Evolutionary conservation across 2,797 vertebrate genomes (phyloP).

Genomic region (Amblyraja radiata): DNA sequence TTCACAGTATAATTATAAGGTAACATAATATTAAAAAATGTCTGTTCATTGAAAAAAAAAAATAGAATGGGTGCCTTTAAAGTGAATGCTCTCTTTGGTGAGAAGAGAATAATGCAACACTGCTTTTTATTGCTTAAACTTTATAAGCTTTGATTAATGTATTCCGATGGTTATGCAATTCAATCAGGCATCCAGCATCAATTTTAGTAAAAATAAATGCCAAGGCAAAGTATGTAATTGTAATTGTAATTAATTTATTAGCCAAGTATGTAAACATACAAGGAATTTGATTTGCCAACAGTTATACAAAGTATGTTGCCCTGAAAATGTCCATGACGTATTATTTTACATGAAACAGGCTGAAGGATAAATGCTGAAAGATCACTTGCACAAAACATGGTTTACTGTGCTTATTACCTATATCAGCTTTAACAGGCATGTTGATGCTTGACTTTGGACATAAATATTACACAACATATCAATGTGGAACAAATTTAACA

Average conservation of each 20-base stretch:
- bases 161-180: conserved; percentile 11
- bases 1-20: background rate
- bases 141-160: conserved; percentile 29
- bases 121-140: background rate
- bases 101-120: background rate
- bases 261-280: too few species aligned
- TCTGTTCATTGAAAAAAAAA: background rate
- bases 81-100: background rate
- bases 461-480: conserved; percentile 24
- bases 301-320: background rate
- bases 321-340: background rate
- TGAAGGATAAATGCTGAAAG: conserved; percentile 1
- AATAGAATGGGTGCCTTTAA: background rate
- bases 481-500: background rate
- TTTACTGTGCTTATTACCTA: background rate
- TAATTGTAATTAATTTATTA: too few species aligned
- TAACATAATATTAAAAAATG: background rate
- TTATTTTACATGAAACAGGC: background rate
- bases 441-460: conserved; percentile 13
- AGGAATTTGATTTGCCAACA: too few species aligned
- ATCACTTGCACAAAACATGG: background rate
- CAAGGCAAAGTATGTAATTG: background rate
- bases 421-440: conserved; percentile 18
- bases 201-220: conserved; percentile 1
- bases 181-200: conserved; percentile 28